Percentiles rank a stretch among this genome's conserved stretches.
Evolutionary conservation across 2,888 invertebrate genomes (phyloP).

Genomic region (Lordiphosa andalusiaca): DNA sequence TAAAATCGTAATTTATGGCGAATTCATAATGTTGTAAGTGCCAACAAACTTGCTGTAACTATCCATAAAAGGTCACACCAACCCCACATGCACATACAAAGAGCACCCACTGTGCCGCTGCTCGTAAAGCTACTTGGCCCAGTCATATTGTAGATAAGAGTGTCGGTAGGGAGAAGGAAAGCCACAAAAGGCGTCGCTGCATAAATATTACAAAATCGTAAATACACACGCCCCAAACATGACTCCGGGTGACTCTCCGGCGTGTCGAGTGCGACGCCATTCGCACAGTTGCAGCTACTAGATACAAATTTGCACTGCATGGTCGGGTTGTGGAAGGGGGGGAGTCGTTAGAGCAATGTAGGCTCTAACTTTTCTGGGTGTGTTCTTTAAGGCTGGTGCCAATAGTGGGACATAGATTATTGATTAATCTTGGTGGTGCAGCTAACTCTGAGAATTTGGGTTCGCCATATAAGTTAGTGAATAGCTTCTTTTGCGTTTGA

Average conservation of each 20-base stretch:
- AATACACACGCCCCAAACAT: conserved; percentile 44
- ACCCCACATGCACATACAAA: conserved; percentile 16
- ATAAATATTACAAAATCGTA: conserved; percentile 70
- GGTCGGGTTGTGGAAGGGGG: too few species aligned
- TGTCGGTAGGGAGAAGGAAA: conserved; percentile 14
- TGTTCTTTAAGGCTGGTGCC: too few species aligned
- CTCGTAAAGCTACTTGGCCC: conserved; percentile 58
- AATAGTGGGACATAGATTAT: too few species aligned
- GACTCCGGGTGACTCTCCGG: conserved; percentile 7
- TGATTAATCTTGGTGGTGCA: too few species aligned
- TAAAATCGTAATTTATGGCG: conserved; percentile 71
- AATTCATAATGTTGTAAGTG: conserved; percentile 75
- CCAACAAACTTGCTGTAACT: conserved; percentile 73
- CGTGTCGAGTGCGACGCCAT: conserved; percentile 31
- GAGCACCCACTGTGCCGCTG: conserved; percentile 46
- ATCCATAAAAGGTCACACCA: conserved; percentile 61
- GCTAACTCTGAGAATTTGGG: too few species aligned
- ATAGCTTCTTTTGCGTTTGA: too few species aligned
- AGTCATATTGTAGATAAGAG: conserved; percentile 50
- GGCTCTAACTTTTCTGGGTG: too few species aligned
- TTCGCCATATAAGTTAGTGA: too few species aligned
- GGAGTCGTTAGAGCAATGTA: too few species aligned
- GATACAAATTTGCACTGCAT: conserved; percentile 5
- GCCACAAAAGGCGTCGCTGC: conserved; percentile 50
- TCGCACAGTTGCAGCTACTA: conserved; percentile 30